Evolutionary conservation across 2,888 invertebrate species (phyloP).

Genomic region (Sisyra terminalis): DNA sequence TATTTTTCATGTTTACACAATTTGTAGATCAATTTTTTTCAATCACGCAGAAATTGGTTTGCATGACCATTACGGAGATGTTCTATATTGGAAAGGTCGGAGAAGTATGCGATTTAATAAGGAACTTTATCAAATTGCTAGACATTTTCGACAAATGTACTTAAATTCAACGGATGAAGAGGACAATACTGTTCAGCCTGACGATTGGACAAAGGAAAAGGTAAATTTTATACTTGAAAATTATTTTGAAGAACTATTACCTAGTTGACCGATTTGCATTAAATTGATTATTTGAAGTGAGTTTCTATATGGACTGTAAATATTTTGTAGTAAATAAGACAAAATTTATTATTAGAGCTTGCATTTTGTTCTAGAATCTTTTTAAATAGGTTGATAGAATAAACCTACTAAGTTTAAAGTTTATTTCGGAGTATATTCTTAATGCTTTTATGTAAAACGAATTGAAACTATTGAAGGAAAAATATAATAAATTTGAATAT

Average conservation of each 20-base stretch:
- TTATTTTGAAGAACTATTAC: no score
- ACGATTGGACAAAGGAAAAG: slow-evolving; percentile 43
- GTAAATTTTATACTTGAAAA: slow-evolving; percentile 25
- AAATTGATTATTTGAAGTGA: no score
- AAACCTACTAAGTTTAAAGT: no score
- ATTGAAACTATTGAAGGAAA: no score
- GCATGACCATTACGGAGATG: slow-evolving; percentile 74
- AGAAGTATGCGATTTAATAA: slow-evolving; percentile 82
- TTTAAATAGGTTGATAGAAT: no score
- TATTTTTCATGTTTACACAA: slow-evolving; percentile 11
- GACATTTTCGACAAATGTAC: slow-evolving; percentile 39
- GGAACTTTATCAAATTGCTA: slow-evolving; percentile 47
- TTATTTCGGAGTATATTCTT: no score
- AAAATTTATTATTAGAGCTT: no score
- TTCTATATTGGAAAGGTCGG: slow-evolving; percentile 68
- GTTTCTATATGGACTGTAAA: no score
- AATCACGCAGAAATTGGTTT: slow-evolving; percentile 73
- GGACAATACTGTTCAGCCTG: slow-evolving; percentile 39
- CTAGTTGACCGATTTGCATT: no score
- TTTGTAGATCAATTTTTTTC: slow-evolving; percentile 42
- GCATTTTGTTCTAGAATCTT: no score
- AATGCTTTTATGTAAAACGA: no score
- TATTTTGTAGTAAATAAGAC: no score
- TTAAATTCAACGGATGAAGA: slow-evolving; percentile 43
- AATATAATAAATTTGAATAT: slow-evolving; percentile 7